Conservation (phyloP, 2,113 vertebrate species). For the Protobothrops flavoviridis region DNA sequence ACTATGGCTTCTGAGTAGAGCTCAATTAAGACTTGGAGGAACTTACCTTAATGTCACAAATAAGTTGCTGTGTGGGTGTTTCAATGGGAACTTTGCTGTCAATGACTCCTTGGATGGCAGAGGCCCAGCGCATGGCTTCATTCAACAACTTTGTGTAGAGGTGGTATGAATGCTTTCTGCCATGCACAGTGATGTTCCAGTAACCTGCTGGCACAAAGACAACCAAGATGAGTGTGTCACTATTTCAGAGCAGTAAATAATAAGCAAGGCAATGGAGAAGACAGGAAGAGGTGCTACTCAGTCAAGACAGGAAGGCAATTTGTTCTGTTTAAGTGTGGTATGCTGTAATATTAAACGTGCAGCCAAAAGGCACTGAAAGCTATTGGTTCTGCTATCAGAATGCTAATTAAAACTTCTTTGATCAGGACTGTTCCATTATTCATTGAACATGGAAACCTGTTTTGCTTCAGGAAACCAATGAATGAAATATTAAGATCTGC, state of each 20-base stretch:
- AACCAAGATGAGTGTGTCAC: neutral
- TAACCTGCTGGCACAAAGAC: slow-evolving; percentile 73
- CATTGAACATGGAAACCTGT: neutral
- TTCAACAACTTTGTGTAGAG: slow-evolving; percentile 88
- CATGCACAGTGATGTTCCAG: slow-evolving; percentile 89
- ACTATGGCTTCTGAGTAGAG: neutral
- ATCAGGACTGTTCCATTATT: neutral
- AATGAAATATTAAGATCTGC: neutral
- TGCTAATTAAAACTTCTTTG: neutral
- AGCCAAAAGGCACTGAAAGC: neutral
- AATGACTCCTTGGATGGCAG: slow-evolving; percentile 87
- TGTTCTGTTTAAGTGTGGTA: neutral
- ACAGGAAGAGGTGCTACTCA: neutral
- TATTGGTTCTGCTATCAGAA: neutral
- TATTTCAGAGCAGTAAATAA: neutral
- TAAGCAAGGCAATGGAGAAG: neutral
- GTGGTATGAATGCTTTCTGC: slow-evolving; percentile 86
- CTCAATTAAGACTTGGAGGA: neutral
- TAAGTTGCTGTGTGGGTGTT: slow-evolving; percentile 91
- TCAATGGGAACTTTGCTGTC: slow-evolving; percentile 91
- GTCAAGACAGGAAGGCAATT: neutral
- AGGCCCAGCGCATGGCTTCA: slow-evolving; percentile 89
- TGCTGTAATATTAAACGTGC: neutral
- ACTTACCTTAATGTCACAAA: slow-evolving; percentile 88
- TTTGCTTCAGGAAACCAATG: neutral